Evolutionary conservation across 1,140 invertebrate genomes (phyloP), one percentile per base, ranked within the genome.

Genomic region (Latrodectus geometricus): DNA sequence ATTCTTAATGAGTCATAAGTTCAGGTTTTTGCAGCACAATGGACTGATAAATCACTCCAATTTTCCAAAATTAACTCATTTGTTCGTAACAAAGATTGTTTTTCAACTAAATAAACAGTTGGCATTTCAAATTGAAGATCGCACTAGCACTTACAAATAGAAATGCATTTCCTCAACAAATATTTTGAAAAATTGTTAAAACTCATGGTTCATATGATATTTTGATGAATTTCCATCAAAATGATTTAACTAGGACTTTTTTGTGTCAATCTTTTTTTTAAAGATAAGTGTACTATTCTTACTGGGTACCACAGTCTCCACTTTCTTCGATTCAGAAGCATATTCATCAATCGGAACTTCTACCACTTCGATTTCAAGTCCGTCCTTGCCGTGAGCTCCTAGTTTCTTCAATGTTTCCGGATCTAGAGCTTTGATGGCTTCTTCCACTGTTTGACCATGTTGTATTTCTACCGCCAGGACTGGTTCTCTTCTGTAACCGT

Each of bases 331-430:
- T n/a, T 87, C 85, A 2, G 69, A 73, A 74, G 54, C n/a, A 69
- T 87, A 87, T 50, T 87, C 85, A 9, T 87, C 85, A 8, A 87
- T 17, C 50, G 85, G 85, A 50, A 87, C 65, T 80, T 87, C 85
- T 50, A 87, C 85, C 0, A 87, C 85, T 87, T 87, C 85, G n/a
- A 87, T 87, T 68, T 87, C 85, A 15, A 87, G 61, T 21, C 85
- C 85, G 23, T 87, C 69, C 50, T 87, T 80, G 8, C 76, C 72
- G 21, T 87, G 76, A 11, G 76, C 61, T 23, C 85, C 85, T 23
- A 87, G 23, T 66, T 76, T 79, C 21, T 79, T 20, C n/a, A 87
- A 68, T 48, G 77, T 80, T 80, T 87, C 85, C 0, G 20, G 76
- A 48, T 87, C 85, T 14, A 87, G n/a, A 48, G 85, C 20, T 20